Conservation (phyloP, 1,140 invertebrate species). For the Condylostylus longicornis region DNA sequence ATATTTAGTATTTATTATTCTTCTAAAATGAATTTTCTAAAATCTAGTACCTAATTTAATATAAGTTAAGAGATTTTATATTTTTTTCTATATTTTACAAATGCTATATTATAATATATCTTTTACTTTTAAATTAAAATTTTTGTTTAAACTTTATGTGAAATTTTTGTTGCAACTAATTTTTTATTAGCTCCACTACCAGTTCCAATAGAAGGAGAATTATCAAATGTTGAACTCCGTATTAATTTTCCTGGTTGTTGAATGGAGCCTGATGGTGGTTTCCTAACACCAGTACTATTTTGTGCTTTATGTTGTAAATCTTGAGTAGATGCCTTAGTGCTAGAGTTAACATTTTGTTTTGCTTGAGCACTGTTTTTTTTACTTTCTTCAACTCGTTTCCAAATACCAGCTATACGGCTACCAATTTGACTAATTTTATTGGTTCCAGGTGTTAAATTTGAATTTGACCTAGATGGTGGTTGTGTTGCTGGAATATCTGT, state of each 20-base stretch:
- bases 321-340: conserved; percentile 43
- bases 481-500: conserved; percentile 39
- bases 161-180: too few relatives aligned
- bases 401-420: conserved; percentile 76
- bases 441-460: conserved; percentile 26
- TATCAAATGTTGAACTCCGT: conserved; percentile 57
- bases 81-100: too few relatives aligned
- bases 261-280: conserved; percentile 12
- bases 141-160: too few relatives aligned
- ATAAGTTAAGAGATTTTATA: too few relatives aligned
- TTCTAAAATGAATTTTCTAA: too few relatives aligned
- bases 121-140: too few relatives aligned
- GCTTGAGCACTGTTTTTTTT: conserved; percentile 7
- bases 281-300: conserved; percentile 14
- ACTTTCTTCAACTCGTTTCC: conserved; percentile 71
- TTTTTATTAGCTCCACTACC: too few relatives aligned
- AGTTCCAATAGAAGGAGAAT: conserved; percentile 29
- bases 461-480: conserved; percentile 41
- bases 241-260: conserved; percentile 34
- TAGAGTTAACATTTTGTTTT: conserved; percentile 37
- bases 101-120: too few relatives aligned
- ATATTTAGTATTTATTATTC: too few relatives aligned
- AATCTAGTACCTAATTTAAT: too few relatives aligned
- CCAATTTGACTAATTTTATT: conserved; percentile 43
- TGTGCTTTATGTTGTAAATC: conserved; percentile 41